phyloP scores from a whole-genome alignment of 30 jellyfish, hydroid and myxozoan species.

The Chironex yamaguchii region DNA sequence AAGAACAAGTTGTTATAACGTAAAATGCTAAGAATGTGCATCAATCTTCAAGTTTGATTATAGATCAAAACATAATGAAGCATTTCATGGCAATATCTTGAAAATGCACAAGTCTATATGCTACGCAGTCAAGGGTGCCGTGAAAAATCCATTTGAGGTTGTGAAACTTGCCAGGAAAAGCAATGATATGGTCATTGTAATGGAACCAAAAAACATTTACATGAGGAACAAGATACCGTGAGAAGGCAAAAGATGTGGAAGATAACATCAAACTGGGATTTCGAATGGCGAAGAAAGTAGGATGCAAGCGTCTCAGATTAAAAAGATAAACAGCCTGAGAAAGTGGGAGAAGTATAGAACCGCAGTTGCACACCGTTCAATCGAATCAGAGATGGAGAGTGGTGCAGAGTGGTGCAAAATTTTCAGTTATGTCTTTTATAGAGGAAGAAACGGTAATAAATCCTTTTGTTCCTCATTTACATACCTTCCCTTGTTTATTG shows the following conservation, averaged over 20 bases:
- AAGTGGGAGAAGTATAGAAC: too few relatives aligned
- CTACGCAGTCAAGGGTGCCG: not conserved
- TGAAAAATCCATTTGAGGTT: not conserved
- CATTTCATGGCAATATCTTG: not conserved
- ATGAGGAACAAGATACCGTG: not conserved
- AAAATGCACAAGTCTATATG: not conserved
- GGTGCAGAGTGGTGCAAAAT: too few relatives aligned
- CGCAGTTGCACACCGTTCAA: too few relatives aligned
- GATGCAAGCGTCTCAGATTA: not conserved
- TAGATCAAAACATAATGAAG: not conserved
- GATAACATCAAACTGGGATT: not conserved
- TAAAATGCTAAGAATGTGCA: not conserved
- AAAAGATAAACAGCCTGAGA: too few relatives aligned
- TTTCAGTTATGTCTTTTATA: too few relatives aligned
- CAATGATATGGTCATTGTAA: not conserved
- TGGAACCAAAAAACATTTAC: not conserved
- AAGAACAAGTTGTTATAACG: not conserved
- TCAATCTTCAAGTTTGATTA: slow-evolving; percentile 8
- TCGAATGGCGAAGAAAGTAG: not conserved
- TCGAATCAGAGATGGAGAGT: too few relatives aligned
- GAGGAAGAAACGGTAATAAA: too few relatives aligned
- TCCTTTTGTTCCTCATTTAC: too few relatives aligned
- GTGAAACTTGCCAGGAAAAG: not conserved
- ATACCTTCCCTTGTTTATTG: too few relatives aligned
- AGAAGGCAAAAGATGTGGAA: not conserved